Base-by-base conservation (phyloP, 2,113 vertebrate species). In the Nannobrachium achirus region DNA sequence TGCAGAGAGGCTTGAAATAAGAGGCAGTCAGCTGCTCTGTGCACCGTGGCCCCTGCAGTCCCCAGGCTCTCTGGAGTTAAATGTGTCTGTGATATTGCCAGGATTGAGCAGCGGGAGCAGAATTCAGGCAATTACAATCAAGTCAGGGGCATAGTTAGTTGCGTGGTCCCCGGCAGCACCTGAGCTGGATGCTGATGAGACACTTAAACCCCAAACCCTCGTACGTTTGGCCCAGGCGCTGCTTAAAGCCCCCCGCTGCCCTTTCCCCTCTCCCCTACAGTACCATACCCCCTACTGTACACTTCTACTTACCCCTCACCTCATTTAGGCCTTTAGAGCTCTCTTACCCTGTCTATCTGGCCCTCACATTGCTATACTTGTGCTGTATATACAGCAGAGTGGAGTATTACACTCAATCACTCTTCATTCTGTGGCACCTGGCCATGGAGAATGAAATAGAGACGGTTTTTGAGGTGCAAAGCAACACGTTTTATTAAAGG, bases 41-140 rank as follows among this genome's bases (percentile, higher is more conserved):
- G 25, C 25, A 33, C 75, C 72, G 76, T 69, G 84, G 77, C 83
- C 81, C 79, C 83, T 77, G 83, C 73, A 77, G 78, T 75, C 83
- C 83, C 85, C 88, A 74, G 90, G 75, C 91, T 86, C 81, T 83
- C 85, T 71, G 87, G 89, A 89, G 90, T 92, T 92, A 90, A 92
- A 93, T 90, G 89, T 95, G 95, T 94, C 96, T 94, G 96, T 95
- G 97, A 95, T 97, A 96, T 96, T 97, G 96, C 95, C 96, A 94
- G 92, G 90, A 95, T 96, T 95, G 94, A 99, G 95, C 97, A 96
- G 96, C 97, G 92, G 98, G 98, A 97, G 96, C 93, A 93, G 97
- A 93, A 98, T 98, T 98, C 96, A 95, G 94, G 97, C 98, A 99
- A 99, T 99, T 99, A 99, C 97, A 99, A 99, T 98, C 97, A 99